These are phyloP conservation scores for Eulemur coronatus DNA, from an alignment of 2,797 vertebrate species.

Conservation along the genomic window DNA sequence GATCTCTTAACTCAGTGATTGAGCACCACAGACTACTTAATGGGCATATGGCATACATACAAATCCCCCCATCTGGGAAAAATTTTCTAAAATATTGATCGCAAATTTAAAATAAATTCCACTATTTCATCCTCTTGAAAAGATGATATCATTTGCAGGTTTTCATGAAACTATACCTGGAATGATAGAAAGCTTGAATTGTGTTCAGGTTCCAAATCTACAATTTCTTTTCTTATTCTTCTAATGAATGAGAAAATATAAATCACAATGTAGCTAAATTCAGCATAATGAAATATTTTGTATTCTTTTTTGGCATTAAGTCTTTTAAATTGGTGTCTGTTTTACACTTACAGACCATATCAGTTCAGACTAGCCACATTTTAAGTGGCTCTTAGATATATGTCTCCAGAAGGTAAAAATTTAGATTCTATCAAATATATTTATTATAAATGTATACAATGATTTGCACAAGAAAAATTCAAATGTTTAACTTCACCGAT, in stretches of 20 bases:
- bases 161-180: not conserved
- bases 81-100: not conserved
- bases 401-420: not conserved
- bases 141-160: not conserved
- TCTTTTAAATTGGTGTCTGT: too few relatives aligned
- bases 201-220: not conserved
- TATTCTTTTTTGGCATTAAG: not conserved
- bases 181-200: not conserved
- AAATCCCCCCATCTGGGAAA: not conserved
- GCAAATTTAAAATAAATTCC: constrained; percentile 32
- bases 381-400: not conserved
- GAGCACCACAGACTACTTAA: not conserved
- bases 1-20: not conserved
- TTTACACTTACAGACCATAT: too few relatives aligned
- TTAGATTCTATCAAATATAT: not conserved
- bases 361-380: too few relatives aligned
- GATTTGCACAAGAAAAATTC: not conserved
- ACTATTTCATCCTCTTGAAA: not conserved
- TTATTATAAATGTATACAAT: not conserved
- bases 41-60: not conserved
- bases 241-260: not conserved
- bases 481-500: not conserved
- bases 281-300: too few relatives aligned
- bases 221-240: not conserved
- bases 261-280: not conserved